phyloP scores from a whole-genome alignment of 2,797 vertebrate species.

The Phalloptychus januarius region DNA sequence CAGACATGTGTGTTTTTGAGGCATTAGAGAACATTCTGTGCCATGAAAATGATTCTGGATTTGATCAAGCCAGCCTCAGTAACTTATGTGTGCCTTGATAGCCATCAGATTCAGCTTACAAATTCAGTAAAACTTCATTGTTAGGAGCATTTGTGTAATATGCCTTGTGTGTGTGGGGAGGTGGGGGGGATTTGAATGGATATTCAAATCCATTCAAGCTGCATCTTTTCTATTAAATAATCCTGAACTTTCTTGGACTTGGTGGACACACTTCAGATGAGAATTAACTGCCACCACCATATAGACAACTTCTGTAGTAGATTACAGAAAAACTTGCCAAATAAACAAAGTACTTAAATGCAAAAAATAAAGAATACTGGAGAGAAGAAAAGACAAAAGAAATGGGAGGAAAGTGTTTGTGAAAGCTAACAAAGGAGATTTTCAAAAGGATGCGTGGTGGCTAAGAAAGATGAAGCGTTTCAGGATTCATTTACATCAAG shows the following conservation, averaged over 20 bases:
- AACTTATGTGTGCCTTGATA: not conserved
- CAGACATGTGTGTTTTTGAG: not conserved
- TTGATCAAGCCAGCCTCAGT: not conserved
- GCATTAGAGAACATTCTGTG: not conserved
- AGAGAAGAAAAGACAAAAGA: slow-evolving; percentile 41
- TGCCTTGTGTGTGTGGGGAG: not conserved
- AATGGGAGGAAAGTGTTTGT: slow-evolving; percentile 70
- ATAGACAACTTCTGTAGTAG: not conserved
- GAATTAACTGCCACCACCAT: not conserved
- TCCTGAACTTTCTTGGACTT: not conserved
- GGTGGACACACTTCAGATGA: slow-evolving; percentile 46
- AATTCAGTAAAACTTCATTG: not conserved
- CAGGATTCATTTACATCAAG: slow-evolving; percentile 88
- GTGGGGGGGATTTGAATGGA: not conserved
- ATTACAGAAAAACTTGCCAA: slow-evolving; percentile 44
- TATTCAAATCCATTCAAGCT: not conserved
- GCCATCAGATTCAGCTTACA: not conserved
- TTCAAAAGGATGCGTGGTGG: slow-evolving; percentile 77
- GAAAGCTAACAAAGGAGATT: slow-evolving; percentile 79
- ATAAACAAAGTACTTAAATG: slow-evolving; percentile 43
- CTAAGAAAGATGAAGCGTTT: slow-evolving; percentile 84
- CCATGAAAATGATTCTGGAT: not conserved
- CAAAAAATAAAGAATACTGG: slow-evolving; percentile 54
- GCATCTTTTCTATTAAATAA: not conserved
- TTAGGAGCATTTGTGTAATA: not conserved